Base-by-base conservation (phyloP, 2,888 invertebrate genomes). In the Auanema freiburgensis region DNA sequence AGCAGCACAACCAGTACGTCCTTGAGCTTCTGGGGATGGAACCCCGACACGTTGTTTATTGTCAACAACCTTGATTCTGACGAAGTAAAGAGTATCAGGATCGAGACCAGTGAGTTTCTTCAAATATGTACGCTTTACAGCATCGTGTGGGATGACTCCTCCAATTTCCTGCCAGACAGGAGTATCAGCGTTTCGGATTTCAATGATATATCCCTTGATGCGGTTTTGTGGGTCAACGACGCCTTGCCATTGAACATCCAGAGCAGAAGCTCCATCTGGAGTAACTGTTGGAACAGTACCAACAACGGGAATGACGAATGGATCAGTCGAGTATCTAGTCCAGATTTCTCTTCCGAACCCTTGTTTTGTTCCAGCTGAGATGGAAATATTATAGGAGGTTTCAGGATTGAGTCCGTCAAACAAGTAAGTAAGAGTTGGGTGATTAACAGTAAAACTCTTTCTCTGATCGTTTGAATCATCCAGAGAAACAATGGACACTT, bases 71-170 rank as follows among this genome's bases (percentile, higher is more conserved):
- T 71, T 78, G 71, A 85, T 86, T 79, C 85, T 81, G 14, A 86
- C 83, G 59, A 84, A 80, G 71, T 86, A 86, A 54, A 83, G 83
- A 2, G 85, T 85, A 71, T 84, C 83, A 5, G 86, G 81, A 50
- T 84, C 80, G 25, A 86, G 79, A 11, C 82, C 81, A 5, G 82
- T 79, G 24, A 86, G 67, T 42, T 83, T 83, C 72, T 83, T 75
- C 62, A 70, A 63, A 69, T 83, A 83, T 21, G 65, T 70, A 14
- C 72, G 66, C 66, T 79, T 82, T n/a, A 73, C 74, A 18, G 71
- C 52, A 42, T 81, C 81, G 69, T 84, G 82, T 10, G 68, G 66
- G 4, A 77, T 74, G 10, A 79, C 65, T 21, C 71, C 74, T 51
- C 77, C 76, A 43, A 84, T 61, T 79, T 84, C 70, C 71, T 80